Evolutionary conservation across 2,797 vertebrate genomes (phyloP).

Genomic region (Neosilurus mollespiculum): DNA sequence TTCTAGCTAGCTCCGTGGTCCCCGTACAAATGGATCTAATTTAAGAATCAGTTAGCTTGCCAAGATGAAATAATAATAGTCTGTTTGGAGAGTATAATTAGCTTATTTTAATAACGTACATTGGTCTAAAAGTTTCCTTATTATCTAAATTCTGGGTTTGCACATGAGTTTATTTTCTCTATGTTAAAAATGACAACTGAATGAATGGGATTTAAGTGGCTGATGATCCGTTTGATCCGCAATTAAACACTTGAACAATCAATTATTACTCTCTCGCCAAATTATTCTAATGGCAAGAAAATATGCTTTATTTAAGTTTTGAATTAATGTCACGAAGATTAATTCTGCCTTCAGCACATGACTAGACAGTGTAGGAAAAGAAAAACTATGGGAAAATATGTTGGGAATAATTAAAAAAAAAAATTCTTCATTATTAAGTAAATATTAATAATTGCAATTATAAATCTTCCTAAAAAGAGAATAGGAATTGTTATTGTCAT

Average conservation of each 20-base stretch:
- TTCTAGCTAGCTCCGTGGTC: background rate
- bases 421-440: background rate
- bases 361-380: background rate
- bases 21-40: background rate
- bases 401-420: background rate
- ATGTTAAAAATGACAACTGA: slow-evolving; percentile 26
- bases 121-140: slow-evolving; percentile 7
- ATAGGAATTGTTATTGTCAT: background rate
- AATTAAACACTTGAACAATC: slow-evolving; percentile 46
- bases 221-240: slow-evolving; percentile 35
- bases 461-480: background rate
- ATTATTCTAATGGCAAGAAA: slow-evolving; percentile 15
- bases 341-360: background rate
- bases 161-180: slow-evolving; percentile 27
- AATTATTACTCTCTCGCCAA: slow-evolving; percentile 37
- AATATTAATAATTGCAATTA: background rate
- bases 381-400: background rate
- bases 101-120: slow-evolving; percentile 30
- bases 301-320: background rate
- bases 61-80: slow-evolving; percentile 6
- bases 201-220: slow-evolving; percentile 29
- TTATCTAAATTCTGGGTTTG: slow-evolving; percentile 34
- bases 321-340: background rate
- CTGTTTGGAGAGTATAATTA: slow-evolving; percentile 36
- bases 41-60: background rate